Evolutionary conservation across 2,888 invertebrate species (phyloP), one percentile per base, ranked within the genome.

Genomic region (Xylocampa areola): DNA sequence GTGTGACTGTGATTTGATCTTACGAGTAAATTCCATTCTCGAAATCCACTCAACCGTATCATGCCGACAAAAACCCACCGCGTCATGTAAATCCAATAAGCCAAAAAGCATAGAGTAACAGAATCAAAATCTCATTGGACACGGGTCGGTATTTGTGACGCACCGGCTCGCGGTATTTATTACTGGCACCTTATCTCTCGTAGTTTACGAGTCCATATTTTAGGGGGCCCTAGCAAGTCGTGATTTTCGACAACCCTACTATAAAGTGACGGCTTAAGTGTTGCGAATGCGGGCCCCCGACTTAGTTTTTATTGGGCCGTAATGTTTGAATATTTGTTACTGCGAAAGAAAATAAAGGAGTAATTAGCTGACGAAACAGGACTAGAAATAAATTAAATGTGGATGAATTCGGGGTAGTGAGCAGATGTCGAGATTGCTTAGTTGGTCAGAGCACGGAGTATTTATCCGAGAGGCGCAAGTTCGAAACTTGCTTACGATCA

Each of bases 61-160:
- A 17, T 11, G 11, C 6, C 11, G 8, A 43, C 10, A 45, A 55
- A 61, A 62, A 54, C 25, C 13, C 11, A 23, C 33, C 17, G 2
- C 14, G 30, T 45, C 54, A 49, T 43, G 49, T 57, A 76, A 79
- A 84, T 59, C 68, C 62, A 67, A 73, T n/a, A 77, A 80, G 66
- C 65, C 50, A 77, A 77, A 79, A 77, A 79, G 14, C 72, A 69
- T 81, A 73, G 73, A 81, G 72, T 76, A 77, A 80, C 73, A 71
- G 75, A 84, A 84, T 84, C 81, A 79, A 81, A 86, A 81, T 79
- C 81, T 77, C 79, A 81, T 82, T 77, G 79, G 75, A 52, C 60
- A 73, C 58, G 79, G 79, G 73, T 73, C 63, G 54, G 62, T 64
- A 60, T 59, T 63, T 64, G 68, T 68, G 75, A 70, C 68, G 64